Conservation (phyloP, 2,888 invertebrate species). For the Strigamia transsilvanica region DNA sequence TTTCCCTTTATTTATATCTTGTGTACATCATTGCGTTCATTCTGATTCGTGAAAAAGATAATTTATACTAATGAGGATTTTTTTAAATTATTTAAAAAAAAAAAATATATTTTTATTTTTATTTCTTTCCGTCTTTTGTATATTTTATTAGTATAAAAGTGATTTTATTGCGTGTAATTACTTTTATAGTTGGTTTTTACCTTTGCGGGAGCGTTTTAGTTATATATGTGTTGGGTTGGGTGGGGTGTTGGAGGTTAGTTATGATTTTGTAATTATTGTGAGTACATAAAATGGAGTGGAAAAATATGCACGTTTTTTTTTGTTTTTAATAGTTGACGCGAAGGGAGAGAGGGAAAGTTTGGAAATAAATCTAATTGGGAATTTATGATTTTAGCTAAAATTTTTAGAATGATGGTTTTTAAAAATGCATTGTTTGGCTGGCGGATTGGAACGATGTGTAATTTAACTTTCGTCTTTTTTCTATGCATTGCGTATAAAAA, state of each 20-base stretch:
- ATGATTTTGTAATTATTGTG: not conserved
- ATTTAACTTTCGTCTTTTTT: not conserved
- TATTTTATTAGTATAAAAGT: slow-evolving; percentile 26
- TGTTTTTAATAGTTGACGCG: not conserved
- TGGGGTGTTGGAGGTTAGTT: not conserved
- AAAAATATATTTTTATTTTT: not conserved
- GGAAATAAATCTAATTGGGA: not conserved
- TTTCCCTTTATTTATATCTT: not conserved
- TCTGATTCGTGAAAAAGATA: not conserved
- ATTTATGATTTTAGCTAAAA: not conserved
- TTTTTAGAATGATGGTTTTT: not conserved
- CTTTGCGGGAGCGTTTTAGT: not conserved
- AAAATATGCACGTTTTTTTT: not conserved
- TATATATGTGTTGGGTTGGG: not conserved
- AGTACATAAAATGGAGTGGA: not conserved
- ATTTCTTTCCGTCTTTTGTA: not conserved
- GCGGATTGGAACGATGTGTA: not conserved
- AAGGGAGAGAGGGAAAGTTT: not conserved
- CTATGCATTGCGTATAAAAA: not conserved
- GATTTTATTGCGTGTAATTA: slow-evolving; percentile 25
- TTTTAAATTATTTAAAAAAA: too few relatives aligned
- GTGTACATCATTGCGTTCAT: not conserved
- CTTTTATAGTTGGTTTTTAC: slow-evolving; percentile 20
- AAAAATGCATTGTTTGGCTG: not conserved
- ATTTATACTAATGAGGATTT: slow-evolving; percentile 4